Conservation (phyloP, 2,888 invertebrate species). For the Lissocephala sabroskyi region DNA sequence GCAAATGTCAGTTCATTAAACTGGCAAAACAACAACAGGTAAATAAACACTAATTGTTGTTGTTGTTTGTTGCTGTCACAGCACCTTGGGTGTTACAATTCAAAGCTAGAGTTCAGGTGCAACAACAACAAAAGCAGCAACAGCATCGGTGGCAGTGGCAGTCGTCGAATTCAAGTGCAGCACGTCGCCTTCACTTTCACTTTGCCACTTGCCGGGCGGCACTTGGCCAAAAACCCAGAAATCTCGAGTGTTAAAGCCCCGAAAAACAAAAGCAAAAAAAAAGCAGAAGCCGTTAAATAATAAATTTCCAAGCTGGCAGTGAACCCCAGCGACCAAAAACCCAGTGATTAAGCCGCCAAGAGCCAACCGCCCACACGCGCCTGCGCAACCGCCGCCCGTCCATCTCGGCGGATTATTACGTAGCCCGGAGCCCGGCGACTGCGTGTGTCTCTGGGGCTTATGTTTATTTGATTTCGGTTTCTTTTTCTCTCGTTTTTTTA, state of each 20-base stretch:
- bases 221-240: not conserved
- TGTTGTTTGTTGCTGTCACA: constrained; percentile 14
- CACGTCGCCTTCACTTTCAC: constrained; percentile 44
- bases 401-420: not conserved
- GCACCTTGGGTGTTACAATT: constrained; percentile 3
- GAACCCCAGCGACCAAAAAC: constrained; percentile 26
- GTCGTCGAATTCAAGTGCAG: constrained; percentile 47
- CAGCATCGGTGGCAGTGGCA: constrained; percentile 22
- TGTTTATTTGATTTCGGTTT: constrained; percentile 58
- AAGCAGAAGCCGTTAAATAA: constrained; percentile 52
- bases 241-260: too few species aligned
- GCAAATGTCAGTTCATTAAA: constrained; percentile 54
- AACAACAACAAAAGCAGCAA: constrained; percentile 26
- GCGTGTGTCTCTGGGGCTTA: constrained; percentile 6
- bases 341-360: not conserved
- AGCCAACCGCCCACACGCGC: constrained; percentile 2
- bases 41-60: constrained; percentile 21
- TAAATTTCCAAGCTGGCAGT: constrained; percentile 56
- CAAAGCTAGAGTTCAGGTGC: constrained; percentile 59
- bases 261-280: constrained; percentile 6
- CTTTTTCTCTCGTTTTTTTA: too few species aligned
- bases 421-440: not conserved
- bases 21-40: constrained; percentile 22
- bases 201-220: constrained; percentile 31
- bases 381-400: too few species aligned